Evolutionary conservation across 2,113 vertebrate genomes (phyloP), one percentile per base, ranked within the genome.

Genomic region (Bos javanicus): DNA sequence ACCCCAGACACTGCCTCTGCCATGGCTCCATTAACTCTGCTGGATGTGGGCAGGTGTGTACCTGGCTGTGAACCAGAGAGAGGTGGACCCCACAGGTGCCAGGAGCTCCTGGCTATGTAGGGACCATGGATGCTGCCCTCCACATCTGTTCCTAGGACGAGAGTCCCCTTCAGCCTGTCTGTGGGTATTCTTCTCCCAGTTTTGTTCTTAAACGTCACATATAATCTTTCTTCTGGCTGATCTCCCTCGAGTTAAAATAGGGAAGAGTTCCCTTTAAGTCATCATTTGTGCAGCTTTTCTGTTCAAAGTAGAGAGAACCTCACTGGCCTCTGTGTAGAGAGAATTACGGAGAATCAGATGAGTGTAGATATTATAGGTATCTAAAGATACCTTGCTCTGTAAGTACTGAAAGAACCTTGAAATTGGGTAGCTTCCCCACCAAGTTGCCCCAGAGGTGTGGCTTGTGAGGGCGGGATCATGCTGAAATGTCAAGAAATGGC

Each of bases 11-110:
- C 46, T 89, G 48, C 50, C 91, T 96, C 67, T 78, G 28, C 33
- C 59, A 13, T 57, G 62, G 67, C 94, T 96, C 91, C 67, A 88
- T 93, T 83, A 91, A 93, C 93, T 96, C 78, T 19, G 5, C 86
- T 87, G 83, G 78, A 25, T 83, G 59, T 93, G 67, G 90, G 87
- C 93, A 96, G 71, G 88, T 84, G 96, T 83, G 67, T 48, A 39
- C 46, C 57, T 96, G 76, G n/a, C n/a, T 76, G 33, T 93, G 87
- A 94, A 76, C 78, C 54, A 67, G 33, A 90, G 43, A 84, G 39
- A 62, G 54, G 82, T 59, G 26, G 54, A 46, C 13, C 67, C 82
- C 30, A 50, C 82, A 93, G 78, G 87, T 78, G 84, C 81, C 39
- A n/a, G 36, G 87, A 46, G 19, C n/a, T 59, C 71, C 50, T 59